These are phyloP conservation scores for Alaudala cheleensis DNA, from an alignment of 2,113 vertebrate genomes.

Conservation along the genomic window DNA sequence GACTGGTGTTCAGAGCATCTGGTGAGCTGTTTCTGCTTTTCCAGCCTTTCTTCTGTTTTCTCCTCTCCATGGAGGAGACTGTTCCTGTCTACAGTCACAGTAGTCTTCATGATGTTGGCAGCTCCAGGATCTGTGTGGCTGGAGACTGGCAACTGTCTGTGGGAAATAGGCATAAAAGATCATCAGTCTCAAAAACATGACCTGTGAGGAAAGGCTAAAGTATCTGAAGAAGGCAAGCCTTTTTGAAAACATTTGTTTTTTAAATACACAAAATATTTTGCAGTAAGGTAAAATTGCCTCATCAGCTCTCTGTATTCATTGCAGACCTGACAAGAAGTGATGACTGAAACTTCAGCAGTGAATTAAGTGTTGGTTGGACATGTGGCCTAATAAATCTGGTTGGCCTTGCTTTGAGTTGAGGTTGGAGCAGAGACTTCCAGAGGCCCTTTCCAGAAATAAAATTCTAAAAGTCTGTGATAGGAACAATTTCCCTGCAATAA, in stretches of 20 bases:
- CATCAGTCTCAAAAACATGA: not conserved
- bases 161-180: not conserved
- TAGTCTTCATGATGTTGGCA: not conserved
- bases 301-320: not conserved
- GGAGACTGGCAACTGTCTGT: not conserved
- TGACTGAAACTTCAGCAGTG: not conserved
- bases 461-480: not conserved
- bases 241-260: not conserved
- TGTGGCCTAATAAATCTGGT: not conserved
- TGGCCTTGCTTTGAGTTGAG: not conserved
- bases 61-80: not conserved
- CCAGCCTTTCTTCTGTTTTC: not conserved
- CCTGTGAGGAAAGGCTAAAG: not conserved
- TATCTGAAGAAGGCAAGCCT: not conserved
- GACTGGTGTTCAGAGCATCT: not conserved
- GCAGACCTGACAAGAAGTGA: not conserved
- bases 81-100: not conserved
- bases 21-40: conserved; percentile 2
- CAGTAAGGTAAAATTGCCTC: not conserved
- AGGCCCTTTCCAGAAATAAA: not conserved
- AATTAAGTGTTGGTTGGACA: not conserved
- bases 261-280: not conserved
- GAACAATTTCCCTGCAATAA: not conserved
- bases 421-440: not conserved
- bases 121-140: not conserved